Percentiles rank a stretch among this genome's conserved stretches.
phyloP scores from a whole-genome alignment of 2,888 invertebrate genomes.

The Rugalucina vietnamica region DNA sequence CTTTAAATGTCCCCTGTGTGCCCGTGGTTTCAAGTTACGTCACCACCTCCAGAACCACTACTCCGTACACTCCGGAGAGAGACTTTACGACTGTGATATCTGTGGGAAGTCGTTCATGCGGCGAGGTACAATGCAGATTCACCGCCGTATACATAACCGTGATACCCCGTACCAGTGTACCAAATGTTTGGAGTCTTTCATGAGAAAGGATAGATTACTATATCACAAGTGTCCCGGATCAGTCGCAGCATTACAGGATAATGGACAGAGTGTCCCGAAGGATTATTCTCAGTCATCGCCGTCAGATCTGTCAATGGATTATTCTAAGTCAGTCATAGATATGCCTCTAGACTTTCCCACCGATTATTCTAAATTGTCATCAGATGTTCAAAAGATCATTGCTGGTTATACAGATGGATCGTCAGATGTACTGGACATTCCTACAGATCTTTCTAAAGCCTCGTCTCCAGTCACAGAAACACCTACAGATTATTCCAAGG shows the following conservation, averaged over 20 bases:
- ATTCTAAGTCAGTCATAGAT: too few species aligned
- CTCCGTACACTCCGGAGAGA: constrained; percentile 83
- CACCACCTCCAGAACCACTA: background rate
- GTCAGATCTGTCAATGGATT: too few species aligned
- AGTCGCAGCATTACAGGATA: background rate
- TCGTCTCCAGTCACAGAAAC: too few species aligned
- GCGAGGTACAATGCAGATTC: constrained; percentile 84
- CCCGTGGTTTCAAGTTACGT: background rate
- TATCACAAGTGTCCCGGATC: constrained; percentile 23
- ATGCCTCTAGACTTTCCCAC: too few species aligned
- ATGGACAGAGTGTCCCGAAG: background rate
- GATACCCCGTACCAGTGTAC: constrained; percentile 82
- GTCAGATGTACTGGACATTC: background rate
- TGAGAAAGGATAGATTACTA: constrained; percentile 29
- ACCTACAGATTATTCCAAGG: background rate
- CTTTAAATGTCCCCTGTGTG: constrained; percentile 40
- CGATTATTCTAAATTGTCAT: too few species aligned
- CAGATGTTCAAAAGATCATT: too few species aligned
- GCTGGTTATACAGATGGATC: too few species aligned
- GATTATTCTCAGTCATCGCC: background rate
- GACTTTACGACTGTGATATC: constrained; percentile 82
- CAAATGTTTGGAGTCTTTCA: constrained; percentile 71
- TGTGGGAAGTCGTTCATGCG: constrained; percentile 84
- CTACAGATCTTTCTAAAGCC: background rate
- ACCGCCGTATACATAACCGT: constrained; percentile 86